These are phyloP conservation scores for Hofmannophila pseudospretella DNA, from an alignment of 2,888 invertebrate genomes.

Conservation along the genomic window DNA sequence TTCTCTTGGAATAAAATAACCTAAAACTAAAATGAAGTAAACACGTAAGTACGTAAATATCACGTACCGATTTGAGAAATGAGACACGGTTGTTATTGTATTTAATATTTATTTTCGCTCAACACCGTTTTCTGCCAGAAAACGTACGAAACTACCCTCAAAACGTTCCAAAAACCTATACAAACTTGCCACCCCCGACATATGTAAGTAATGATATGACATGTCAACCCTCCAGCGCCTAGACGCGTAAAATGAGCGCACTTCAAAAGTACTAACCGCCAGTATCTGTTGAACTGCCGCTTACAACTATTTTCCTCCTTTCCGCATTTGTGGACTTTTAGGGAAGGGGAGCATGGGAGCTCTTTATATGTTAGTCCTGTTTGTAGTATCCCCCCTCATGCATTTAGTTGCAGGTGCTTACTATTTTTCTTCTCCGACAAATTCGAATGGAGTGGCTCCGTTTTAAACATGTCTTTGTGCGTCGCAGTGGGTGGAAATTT, in stretches of 20 bases:
- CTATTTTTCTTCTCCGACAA: conserved; percentile 68
- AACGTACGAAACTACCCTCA: no score
- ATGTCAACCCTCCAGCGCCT: conserved; percentile 45
- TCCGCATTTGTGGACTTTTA: neutral
- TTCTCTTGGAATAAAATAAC: no score
- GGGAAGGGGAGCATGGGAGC: neutral
- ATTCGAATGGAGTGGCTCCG: conserved; percentile 51
- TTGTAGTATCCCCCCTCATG: conserved; percentile 26
- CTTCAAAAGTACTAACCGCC: conserved; percentile 41
- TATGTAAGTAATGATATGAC: conserved; percentile 61
- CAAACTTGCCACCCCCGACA: conserved; percentile 30
- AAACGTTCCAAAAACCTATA: no score
- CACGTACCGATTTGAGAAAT: no score
- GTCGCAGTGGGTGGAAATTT: conserved; percentile 22
- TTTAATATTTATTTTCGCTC: no score
- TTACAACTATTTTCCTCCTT: neutral
- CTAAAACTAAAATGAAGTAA: no score
- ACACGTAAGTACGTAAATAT: no score
- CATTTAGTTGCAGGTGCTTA: conserved; percentile 73
- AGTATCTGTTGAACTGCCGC: neutral
- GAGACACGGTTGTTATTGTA: no score
- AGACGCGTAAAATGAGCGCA: conserved; percentile 60
- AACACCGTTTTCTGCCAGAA: no score
- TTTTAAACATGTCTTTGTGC: conserved; percentile 34
- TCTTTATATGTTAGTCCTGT: neutral